Evolutionary conservation across 2,888 invertebrate genomes (phyloP).

Genomic region (Monoplex corrugatus): DNA sequence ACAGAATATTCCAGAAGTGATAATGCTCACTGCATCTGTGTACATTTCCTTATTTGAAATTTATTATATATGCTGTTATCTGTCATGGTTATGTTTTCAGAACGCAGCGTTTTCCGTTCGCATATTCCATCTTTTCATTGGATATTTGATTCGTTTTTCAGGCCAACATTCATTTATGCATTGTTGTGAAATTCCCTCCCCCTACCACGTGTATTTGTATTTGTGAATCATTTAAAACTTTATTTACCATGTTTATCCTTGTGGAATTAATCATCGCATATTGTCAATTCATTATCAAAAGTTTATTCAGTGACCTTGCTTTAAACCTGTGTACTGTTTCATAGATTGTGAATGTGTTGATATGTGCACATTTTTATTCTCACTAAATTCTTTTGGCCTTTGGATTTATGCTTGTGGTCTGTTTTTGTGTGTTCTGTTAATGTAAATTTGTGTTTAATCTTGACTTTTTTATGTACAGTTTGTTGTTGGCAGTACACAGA

Average conservation of each 20-base stretch:
- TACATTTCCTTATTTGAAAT: background rate
- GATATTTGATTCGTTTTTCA: background rate
- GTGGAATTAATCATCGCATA: background rate
- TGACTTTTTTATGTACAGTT: slow-evolving; percentile 31
- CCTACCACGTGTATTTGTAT: background rate
- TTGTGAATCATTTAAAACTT: background rate
- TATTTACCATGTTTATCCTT: background rate
- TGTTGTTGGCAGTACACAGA: slow-evolving; percentile 35
- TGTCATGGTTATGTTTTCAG: background rate
- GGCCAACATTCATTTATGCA: background rate
- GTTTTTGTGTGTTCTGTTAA: slow-evolving; percentile 27
- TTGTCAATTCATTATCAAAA: background rate
- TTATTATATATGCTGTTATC: background rate
- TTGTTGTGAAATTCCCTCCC: background rate
- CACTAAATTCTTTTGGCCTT: background rate
- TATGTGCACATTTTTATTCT: slow-evolving; percentile 12
- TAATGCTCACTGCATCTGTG: slow-evolving; percentile 31
- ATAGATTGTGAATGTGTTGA: background rate
- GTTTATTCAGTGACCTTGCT: background rate
- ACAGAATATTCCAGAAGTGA: slow-evolving; percentile 40
- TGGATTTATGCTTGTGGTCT: background rate
- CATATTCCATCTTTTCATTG: background rate
- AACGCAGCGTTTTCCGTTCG: background rate
- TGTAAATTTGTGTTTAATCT: slow-evolving; percentile 31
- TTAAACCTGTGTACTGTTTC: background rate